Percentiles rank a stretch among this genome's conserved stretches.
Evolutionary conservation across 2,888 invertebrate genomes (phyloP).

Genomic region (Empis stercorea): DNA sequence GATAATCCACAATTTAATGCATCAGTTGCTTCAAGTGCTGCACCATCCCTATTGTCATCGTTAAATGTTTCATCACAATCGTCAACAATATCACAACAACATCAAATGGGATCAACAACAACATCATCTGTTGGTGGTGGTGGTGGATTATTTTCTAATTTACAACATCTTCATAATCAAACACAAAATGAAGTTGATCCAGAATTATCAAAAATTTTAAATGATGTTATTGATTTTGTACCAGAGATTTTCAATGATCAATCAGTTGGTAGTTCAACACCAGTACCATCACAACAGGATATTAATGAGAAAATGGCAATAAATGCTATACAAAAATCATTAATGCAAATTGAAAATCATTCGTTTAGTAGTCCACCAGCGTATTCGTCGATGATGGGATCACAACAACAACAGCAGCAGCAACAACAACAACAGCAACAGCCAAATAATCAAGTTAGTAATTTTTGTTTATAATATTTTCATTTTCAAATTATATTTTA

Average conservation of each 20-base stretch:
- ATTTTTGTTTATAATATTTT: constrained; percentile 2
- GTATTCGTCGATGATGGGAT: constrained; percentile 21
- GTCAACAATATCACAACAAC: neutral
- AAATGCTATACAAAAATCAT: constrained; percentile 75
- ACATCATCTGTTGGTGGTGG: too few relatives aligned
- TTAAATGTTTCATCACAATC: neutral
- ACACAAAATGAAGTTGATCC: constrained; percentile 42
- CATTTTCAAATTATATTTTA: neutral
- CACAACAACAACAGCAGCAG: constrained; percentile 24
- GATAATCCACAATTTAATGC: constrained; percentile 18
- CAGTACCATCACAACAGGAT: constrained; percentile 21
- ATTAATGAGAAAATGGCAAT: constrained; percentile 67
- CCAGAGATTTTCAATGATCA: constrained; percentile 40
- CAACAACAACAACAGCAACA: constrained; percentile 18
- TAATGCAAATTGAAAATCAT: constrained; percentile 73
- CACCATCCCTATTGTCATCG: neutral
- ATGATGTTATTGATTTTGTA: constrained; percentile 72
- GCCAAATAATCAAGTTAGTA: constrained; percentile 10
- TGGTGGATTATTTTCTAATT: constrained; percentile 5
- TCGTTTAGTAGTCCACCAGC: constrained; percentile 26
- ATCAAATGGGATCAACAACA: constrained; percentile 1
- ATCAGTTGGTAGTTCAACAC: constrained; percentile 21
- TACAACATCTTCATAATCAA: constrained; percentile 24
- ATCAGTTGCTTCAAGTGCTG: constrained; percentile 23
- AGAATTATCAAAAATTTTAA: constrained; percentile 68